Conservation (phyloP, 2,113 vertebrate genomes). For the Alces alces region DNA sequence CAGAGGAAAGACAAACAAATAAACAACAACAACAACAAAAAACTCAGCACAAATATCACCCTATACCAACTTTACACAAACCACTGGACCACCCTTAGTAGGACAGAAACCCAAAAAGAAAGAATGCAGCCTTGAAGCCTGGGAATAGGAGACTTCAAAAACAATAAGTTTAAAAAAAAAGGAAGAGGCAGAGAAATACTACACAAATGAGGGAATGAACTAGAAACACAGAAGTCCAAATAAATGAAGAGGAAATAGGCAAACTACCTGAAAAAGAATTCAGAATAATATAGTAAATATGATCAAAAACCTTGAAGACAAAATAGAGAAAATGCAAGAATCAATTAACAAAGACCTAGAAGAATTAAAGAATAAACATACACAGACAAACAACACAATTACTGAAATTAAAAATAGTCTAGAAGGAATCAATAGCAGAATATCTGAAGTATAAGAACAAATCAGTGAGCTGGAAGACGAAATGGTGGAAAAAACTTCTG, state of each 20-base stretch:
- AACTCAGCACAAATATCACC: neutral
- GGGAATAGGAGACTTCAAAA: neutral
- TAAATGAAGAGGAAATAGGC: neutral
- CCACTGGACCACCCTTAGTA: neutral
- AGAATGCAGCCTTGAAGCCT: neutral
- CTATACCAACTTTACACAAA: neutral
- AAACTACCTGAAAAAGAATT: neutral
- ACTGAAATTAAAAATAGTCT: neutral
- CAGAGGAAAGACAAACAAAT: neutral
- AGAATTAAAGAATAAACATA: neutral
- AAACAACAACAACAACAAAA: neutral
- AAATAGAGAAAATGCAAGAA: neutral
- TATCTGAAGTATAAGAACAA: neutral
- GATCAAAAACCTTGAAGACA: neutral
- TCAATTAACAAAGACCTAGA: neutral
- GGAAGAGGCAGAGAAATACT: neutral
- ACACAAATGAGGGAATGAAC: neutral
- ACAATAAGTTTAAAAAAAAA: neutral
- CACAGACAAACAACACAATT: neutral
- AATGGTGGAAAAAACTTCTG: neutral
- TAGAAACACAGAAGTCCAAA: neutral
- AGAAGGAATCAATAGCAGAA: neutral
- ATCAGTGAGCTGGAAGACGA: neutral
- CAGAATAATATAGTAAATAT: neutral
- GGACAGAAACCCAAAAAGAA: neutral